Evolutionary conservation across 2,113 vertebrate genomes (phyloP), one percentile per base, ranked within the genome.

Genomic region (Bujurquina vittata): DNA sequence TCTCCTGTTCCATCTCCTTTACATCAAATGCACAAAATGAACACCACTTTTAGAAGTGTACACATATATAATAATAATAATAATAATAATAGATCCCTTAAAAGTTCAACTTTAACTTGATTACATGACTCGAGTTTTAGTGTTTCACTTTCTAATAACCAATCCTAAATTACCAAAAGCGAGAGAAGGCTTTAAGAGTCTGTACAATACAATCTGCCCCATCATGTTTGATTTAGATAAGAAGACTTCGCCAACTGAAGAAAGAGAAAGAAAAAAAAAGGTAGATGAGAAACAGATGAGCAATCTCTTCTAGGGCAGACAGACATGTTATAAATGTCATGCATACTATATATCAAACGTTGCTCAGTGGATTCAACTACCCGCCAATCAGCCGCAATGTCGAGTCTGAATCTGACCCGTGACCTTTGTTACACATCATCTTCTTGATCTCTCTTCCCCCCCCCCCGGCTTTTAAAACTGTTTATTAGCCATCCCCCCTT

Each of bases 1-100:
- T 22, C 7, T 35, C 26, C 40, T 17, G 35, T 77, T 75, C 29
- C 29, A 72, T 79, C 79, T 81, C 37, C 75, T 88, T 90, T 56
- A 83, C 63, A 65, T 87, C 74, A 84, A 82, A 17, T 20, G 7
- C 56, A 49, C 29, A 73, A 35, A 43, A 26, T 37, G 23, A 37
- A 14, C 37, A 33, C 3, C 37, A 3, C 46, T 49, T 67, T 81
- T 8, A 43, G 3, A 75, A 43, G 49, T 22, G 3, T 0, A 11
- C 0, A 67, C 0, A 69, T 0, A 49, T 29, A 40, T 40, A 40
- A 40, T 40, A 40, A 10, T 10, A 33, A 69, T 0, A 49, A 49
- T 29, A 49, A 40, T 40, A 40, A 40, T 11, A 40, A 11, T 3
- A 11, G 37, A 40, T 3, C 37, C 37, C 37, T 40, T 40, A 40